phyloP scores from a whole-genome alignment of 2,113 vertebrate species.

The Chaetops frenatus region DNA sequence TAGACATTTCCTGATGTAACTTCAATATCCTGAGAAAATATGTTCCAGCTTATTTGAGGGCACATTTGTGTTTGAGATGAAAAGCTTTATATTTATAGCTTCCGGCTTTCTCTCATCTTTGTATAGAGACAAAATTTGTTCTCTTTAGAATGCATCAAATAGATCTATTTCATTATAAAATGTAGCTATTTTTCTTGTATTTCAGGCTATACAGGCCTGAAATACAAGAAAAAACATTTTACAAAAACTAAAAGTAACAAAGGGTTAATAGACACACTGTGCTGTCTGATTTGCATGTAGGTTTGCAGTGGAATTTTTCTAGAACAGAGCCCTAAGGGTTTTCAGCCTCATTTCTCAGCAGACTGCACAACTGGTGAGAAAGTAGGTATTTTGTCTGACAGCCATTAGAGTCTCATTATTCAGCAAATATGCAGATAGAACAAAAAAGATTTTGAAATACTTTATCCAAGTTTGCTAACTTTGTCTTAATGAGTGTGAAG shows the following conservation, averaged over 20 bases:
- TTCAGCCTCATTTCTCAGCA: conserved; percentile 61
- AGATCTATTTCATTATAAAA: background rate
- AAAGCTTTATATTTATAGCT: background rate
- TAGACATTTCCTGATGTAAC: background rate
- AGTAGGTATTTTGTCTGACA: conserved; percentile 49
- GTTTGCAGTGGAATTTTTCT: conserved; percentile 33
- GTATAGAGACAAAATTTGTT: background rate
- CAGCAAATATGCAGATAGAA: conserved; percentile 39
- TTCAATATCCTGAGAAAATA: background rate
- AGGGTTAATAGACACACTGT: background rate
- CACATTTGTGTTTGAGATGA: background rate
- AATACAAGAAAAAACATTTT: background rate
- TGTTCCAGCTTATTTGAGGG: background rate
- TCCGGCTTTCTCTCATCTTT: background rate
- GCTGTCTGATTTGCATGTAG: conserved; percentile 15
- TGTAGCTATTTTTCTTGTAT: background rate
- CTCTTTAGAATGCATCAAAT: background rate
- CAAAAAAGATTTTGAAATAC: conserved; percentile 42
- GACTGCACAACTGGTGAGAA: conserved; percentile 44
- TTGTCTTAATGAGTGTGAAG: conserved; percentile 19
- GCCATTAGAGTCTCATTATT: conserved; percentile 52
- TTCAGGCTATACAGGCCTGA: background rate
- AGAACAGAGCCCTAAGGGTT: conserved; percentile 9
- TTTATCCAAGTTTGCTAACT: conserved; percentile 17
- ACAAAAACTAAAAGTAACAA: background rate